Percentiles rank a stretch among this genome's conserved stretches.
phyloP scores from a whole-genome alignment of 23 tunicate species.

The Ciona savignyi region DNA sequence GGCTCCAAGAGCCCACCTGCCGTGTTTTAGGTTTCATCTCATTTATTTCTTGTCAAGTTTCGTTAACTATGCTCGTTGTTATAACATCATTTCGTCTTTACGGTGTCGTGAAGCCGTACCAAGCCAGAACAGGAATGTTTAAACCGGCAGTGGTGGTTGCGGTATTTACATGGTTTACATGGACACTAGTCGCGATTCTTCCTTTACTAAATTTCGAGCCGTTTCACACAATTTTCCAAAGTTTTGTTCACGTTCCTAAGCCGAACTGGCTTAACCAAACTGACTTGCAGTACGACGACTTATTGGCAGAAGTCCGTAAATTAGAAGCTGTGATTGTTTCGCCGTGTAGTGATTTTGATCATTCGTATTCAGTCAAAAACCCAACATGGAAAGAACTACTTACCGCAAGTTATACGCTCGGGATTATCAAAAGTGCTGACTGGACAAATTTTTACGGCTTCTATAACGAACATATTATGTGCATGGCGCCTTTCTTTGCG shows the following conservation, averaged over 20 bases:
- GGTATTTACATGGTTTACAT: background rate
- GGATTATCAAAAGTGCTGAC: background rate
- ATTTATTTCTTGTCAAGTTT: background rate
- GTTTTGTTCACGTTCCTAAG: constrained; percentile 4
- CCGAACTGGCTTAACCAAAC: constrained; percentile 4
- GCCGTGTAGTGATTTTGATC: background rate
- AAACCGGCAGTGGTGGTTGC: background rate
- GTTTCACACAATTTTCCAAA: background rate
- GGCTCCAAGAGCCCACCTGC: background rate
- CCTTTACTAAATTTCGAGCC: background rate
- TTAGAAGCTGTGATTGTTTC: background rate
- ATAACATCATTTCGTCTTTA: background rate
- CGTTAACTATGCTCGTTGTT: background rate
- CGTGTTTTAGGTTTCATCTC: background rate
- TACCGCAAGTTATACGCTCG: background rate
- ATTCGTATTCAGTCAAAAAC: background rate
- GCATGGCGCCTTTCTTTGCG: constrained; percentile 14
- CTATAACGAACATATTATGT: constrained; percentile 22
- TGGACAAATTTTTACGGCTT: constrained; percentile 1
- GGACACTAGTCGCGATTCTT: background rate
- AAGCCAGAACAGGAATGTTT: background rate
- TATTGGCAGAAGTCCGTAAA: background rate
- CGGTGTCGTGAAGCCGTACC: background rate
- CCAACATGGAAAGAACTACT: constrained; percentile 15
- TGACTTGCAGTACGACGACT: constrained; percentile 18